A percentile compares a stretch with the other conserved stretches of the same genome.
These are phyloP conservation scores for Cyprinella venusta DNA, from an alignment of 2,797 vertebrate species.

Conservation along the genomic window DNA sequence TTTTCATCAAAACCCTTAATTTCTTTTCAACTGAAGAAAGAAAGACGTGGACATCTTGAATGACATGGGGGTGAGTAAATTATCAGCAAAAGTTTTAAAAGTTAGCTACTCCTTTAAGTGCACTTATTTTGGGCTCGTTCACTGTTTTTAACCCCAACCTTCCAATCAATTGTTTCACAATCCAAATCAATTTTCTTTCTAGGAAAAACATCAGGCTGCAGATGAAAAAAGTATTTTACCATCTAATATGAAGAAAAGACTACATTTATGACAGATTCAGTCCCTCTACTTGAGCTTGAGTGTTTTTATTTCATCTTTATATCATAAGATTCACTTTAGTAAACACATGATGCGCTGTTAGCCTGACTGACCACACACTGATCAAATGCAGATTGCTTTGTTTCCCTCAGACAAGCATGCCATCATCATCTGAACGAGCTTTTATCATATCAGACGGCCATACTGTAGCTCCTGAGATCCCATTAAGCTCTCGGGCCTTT, in stretches of 20 bases:
- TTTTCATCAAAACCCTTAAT: too few species aligned
- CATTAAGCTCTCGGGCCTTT: conserved; percentile 52
- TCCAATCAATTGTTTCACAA: background rate
- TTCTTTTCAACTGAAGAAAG: too few species aligned
- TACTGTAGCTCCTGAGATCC: conserved; percentile 24
- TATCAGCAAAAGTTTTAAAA: too few species aligned
- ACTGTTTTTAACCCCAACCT: background rate
- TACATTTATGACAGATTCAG: background rate
- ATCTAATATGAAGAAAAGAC: background rate
- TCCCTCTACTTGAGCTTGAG: background rate
- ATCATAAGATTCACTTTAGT: background rate
- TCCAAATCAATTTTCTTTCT: background rate
- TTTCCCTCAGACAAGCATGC: background rate
- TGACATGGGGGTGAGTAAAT: too few species aligned
- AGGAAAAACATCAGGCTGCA: background rate
- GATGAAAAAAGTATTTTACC: background rate
- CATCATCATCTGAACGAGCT: conserved; percentile 1
- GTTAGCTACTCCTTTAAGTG: too few species aligned
- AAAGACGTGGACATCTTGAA: too few species aligned
- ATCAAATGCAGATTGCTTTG: background rate
- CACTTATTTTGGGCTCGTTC: background rate
- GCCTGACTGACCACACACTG: background rate
- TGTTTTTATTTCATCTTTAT: background rate
- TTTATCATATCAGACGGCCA: background rate
- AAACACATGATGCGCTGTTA: background rate